phyloP scores from a whole-genome alignment of 2,888 invertebrate genomes.

The Molanna angustata region DNA sequence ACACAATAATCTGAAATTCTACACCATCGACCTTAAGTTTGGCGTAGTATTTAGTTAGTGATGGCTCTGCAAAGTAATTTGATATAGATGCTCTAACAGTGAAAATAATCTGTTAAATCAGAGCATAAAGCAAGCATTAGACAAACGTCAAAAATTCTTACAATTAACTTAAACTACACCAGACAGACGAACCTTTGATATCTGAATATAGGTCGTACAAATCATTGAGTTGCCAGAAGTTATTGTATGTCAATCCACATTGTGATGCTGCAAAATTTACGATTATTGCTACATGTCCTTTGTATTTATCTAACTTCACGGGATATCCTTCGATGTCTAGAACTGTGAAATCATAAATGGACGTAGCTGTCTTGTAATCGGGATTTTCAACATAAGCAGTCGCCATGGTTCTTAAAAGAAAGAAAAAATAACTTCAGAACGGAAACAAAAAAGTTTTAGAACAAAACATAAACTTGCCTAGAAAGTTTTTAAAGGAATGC shows the following conservation, averaged over 20 bases:
- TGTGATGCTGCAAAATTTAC: conserved; percentile 89
- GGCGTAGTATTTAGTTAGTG: no score
- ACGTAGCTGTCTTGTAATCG: conserved; percentile 65
- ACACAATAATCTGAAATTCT: no score
- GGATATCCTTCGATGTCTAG: conserved; percentile 80
- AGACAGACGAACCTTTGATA: conserved; percentile 53
- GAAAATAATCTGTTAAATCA: no score
- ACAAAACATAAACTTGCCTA: background rate
- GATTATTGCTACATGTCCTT: conserved; percentile 78
- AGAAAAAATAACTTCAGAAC: no score
- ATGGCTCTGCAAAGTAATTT: no score
- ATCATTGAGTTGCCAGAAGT: conserved; percentile 80
- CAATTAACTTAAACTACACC: no score
- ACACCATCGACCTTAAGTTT: no score
- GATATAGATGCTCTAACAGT: no score
- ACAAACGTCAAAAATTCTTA: no score
- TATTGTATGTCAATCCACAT: conserved; percentile 78
- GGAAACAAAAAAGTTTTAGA: background rate
- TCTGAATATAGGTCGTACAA: conserved; percentile 72
- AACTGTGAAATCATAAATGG: conserved; percentile 79
- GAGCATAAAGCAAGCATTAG: no score
- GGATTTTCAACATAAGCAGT: conserved; percentile 35
- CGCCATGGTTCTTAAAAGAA: conserved; percentile 29
- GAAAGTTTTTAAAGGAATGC: no score
- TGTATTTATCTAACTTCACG: conserved; percentile 74